These are phyloP conservation scores for Neodiprion lecontei DNA, from an alignment of 1,140 invertebrate species.

Conservation along the genomic window DNA sequence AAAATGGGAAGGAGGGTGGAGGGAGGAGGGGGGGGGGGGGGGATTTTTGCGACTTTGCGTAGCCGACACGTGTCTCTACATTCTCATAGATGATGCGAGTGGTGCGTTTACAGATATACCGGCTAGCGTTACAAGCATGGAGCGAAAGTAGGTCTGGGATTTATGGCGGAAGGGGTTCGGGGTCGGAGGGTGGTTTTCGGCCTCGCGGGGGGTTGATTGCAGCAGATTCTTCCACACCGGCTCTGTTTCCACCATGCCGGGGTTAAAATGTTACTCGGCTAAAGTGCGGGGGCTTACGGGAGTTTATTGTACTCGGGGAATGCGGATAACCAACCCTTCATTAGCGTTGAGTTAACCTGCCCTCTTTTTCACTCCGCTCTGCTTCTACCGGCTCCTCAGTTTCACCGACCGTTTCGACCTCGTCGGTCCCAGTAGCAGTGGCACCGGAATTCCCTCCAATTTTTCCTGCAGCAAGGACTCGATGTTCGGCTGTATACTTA, in stretches of 20 bases:
- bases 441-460: background rate
- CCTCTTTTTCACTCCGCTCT: background rate
- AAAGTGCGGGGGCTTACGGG: slow-evolving; percentile 10
- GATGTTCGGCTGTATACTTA: background rate
- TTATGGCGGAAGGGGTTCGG: background rate
- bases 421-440: too few relatives aligned
- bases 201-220: background rate
- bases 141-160: background rate
- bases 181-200: background rate
- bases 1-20: background rate
- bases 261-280: slow-evolving; percentile 6
- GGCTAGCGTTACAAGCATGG: too few relatives aligned
- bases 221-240: slow-evolving; percentile 8
- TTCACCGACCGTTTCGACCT: slow-evolving; percentile 9
- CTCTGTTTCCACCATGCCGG: background rate
- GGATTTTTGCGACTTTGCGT: too few relatives aligned
- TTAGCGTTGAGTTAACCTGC: background rate
- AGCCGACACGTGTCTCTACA: too few relatives aligned
- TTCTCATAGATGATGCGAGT: too few relatives aligned
- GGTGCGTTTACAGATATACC: too few relatives aligned
- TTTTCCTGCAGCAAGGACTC: background rate
- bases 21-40: too few relatives aligned
- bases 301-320: slow-evolving; percentile 11
- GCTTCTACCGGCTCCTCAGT: slow-evolving; percentile 15
- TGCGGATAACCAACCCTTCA: slow-evolving; percentile 2